Conservation (phyloP, 2,797 vertebrate genomes). For the Halcyon chelicuti region DNA sequence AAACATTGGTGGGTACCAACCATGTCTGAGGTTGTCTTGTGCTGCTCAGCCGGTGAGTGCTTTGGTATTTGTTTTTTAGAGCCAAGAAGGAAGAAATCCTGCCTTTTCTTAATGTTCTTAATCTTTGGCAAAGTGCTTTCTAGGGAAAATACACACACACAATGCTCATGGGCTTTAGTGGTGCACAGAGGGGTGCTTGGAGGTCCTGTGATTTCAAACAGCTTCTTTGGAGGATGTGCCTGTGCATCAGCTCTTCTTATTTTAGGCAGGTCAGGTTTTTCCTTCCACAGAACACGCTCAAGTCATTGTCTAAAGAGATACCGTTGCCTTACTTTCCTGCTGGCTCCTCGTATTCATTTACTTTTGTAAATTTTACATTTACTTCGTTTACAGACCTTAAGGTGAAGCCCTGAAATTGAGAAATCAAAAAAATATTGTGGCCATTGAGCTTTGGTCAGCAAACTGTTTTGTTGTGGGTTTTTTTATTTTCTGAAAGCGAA, state of each 20-base stretch:
- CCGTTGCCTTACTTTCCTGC: background rate
- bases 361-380: background rate
- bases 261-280: background rate
- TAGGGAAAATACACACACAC: background rate
- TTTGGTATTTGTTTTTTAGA: background rate
- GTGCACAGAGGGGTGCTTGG: background rate
- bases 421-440: background rate
- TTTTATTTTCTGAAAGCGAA: background rate
- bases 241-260: background rate
- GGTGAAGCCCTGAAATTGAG: background rate
- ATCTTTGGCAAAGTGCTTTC: background rate
- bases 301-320: background rate
- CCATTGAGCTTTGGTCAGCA: background rate
- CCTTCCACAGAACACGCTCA: background rate
- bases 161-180: background rate
- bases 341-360: background rate
- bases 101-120: background rate
- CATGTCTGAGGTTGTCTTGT: background rate
- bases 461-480: background rate
- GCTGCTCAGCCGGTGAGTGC: rapidly evolving
- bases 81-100: background rate
- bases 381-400: background rate
- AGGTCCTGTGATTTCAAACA: background rate
- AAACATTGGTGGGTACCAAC: background rate
- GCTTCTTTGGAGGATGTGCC: background rate